phyloP scores from a whole-genome alignment of 2,888 invertebrate genomes.

The Blomia tropicalis region DNA sequence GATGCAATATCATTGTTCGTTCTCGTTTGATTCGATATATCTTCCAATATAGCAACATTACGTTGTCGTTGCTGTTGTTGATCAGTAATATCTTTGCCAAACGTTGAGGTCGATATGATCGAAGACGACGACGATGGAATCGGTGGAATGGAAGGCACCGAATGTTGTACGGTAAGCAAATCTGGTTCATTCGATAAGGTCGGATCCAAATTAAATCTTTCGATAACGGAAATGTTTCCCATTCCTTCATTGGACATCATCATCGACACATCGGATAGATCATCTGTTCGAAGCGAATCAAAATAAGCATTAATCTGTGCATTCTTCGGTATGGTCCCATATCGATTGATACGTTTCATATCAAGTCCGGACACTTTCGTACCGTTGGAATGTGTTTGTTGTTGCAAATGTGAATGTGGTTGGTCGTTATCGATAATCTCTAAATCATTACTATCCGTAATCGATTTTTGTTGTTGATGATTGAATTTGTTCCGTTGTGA shows the following conservation, averaged over 20 bases:
- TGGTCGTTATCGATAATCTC: background rate
- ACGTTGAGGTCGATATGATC: background rate
- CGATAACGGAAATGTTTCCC: background rate
- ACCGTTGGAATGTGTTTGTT: background rate
- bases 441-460: background rate
- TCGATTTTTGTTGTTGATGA: background rate
- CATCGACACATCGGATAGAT: slow-evolving; percentile 17
- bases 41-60: background rate
- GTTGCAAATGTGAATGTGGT: background rate
- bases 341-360: slow-evolving; percentile 70
- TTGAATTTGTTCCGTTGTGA: slow-evolving; percentile 14
- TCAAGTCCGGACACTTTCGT: slow-evolving; percentile 64
- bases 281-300: slow-evolving; percentile 62
- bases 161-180: background rate
- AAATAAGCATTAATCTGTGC: slow-evolving; percentile 89
- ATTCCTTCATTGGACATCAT: background rate
- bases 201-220: background rate
- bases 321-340: slow-evolving; percentile 90
- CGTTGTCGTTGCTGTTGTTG: background rate
- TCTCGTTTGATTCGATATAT: background rate
- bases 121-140: background rate
- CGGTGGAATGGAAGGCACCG: background rate
- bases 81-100: background rate
- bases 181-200: background rate
- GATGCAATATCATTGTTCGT: background rate